phyloP scores from a whole-genome alignment of 2,797 vertebrate species.

The Coregonus ussuriensis region DNA sequence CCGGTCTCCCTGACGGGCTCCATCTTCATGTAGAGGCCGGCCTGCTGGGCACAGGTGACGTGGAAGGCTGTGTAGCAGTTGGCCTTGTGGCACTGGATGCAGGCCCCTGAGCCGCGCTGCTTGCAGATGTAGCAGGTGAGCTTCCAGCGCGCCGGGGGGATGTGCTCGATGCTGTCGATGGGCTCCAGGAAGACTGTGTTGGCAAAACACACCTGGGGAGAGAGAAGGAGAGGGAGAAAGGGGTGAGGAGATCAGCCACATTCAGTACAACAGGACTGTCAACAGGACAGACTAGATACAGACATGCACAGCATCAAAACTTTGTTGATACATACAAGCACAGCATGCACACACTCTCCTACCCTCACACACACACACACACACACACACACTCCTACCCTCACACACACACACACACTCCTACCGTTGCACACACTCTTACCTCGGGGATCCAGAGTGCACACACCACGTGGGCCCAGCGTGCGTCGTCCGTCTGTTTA shows the following conservation, averaged over 20 bases:
- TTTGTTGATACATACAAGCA: neutral
- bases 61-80: slow-evolving; percentile 99
- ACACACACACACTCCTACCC: neutral
- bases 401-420: neutral
- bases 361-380: neutral
- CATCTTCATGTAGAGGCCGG: slow-evolving; percentile 99
- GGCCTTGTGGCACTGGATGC: slow-evolving; percentile 99
- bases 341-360: neutral
- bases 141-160: slow-evolving; percentile 97
- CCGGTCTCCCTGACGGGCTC: slow-evolving; percentile 96
- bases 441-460: slow-evolving; percentile 99
- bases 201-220: slow-evolving; percentile 89
- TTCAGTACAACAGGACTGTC: neutral
- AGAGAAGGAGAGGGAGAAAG: neutral
- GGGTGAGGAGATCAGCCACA: neutral
- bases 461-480: slow-evolving; percentile 98
- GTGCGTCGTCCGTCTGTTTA: slow-evolving; percentile 97
- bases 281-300: neutral
- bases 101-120: slow-evolving; percentile 95
- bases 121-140: slow-evolving; percentile 99
- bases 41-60: slow-evolving; percentile 98
- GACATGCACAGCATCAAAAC: neutral
- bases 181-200: slow-evolving; percentile 99
- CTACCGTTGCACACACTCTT: slow-evolving; percentile 21
- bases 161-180: slow-evolving; percentile 98